Evolutionary conservation across 2,113 vertebrate genomes (phyloP).

Genomic region (Zootoca vivipara): DNA sequence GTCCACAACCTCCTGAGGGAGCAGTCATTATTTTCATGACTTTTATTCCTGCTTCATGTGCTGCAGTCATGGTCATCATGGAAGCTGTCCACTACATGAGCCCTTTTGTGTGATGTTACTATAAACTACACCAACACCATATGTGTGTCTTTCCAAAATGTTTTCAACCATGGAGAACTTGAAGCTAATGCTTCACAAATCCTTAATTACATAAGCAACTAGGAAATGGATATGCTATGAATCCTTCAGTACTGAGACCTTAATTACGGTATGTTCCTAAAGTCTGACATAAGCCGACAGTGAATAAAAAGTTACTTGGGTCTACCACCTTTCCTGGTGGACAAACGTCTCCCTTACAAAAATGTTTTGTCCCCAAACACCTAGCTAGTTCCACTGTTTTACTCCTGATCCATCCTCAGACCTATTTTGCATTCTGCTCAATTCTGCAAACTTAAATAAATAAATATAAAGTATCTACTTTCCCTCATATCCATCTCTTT

Average conservation of each 20-base stretch:
- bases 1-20: not conserved
- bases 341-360: not conserved
- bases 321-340: not conserved
- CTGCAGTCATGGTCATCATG: not conserved
- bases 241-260: not conserved
- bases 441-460: no score
- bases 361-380: not conserved
- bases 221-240: not conserved
- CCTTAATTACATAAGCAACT: not conserved
- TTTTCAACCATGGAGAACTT: not conserved
- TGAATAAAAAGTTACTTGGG: not conserved
- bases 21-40: not conserved
- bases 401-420: not conserved
- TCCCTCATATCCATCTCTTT: not conserved
- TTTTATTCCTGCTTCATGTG: not conserved
- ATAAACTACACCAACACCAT: not conserved
- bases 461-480: not conserved
- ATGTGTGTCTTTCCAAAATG: not conserved
- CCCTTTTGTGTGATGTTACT: not conserved
- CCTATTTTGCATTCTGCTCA: not conserved
- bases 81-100: not conserved
- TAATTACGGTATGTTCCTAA: not conserved
- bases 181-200: not conserved
- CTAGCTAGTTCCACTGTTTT: not conserved
- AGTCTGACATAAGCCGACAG: not conserved